Base-by-base conservation (phyloP, 1,140 invertebrate species). In the Musca domestica region DNA sequence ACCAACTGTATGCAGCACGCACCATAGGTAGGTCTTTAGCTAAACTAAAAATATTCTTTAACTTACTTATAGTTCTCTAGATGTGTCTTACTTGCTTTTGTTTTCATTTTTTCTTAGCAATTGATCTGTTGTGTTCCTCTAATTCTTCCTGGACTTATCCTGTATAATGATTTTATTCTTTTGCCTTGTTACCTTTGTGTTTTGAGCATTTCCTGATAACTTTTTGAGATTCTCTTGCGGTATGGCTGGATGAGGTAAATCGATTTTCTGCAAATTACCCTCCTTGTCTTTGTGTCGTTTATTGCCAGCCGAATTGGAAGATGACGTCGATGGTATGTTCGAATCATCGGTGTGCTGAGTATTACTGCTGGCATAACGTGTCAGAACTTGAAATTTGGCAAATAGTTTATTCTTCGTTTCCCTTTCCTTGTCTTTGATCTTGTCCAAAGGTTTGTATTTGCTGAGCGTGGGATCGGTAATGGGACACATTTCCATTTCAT, bases 121-220 rank as follows among this genome's bases (percentile, higher is more conserved):
- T 19, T 51, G 19, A 51, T 19, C n/a, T 51, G 48, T 15, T 12
- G 14, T 23, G 14, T 19, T 10, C 56, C 14, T 12, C 69, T 73
- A 81, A 58, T 81, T 81, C 19, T 76, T 78, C 23, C 78, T 74
- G 19, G 76, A 74, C 2, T 78, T 76, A 66, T 90, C 89, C 68
- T 91, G 87, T 74, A 91, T 91, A 67, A 92, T 89, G 9, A 92
- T 84, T 78, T 92, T 92, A 77, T 92, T 92, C 72, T 88, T 88
- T 72, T 91, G 86, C 68, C 90, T 86, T 12, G 90, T 92, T 5
- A 92, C 89, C 78, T 89, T 91, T 2, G 91, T 90, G 27, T 87
- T 86, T 0, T 87, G 86, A 1, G 85, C 73, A 56, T 84, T 84
- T 15, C 84, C 86, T 22, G 86, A 85, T 75, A 86, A 84, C 77